Percentiles rank a stretch among this genome's conserved stretches.
Conservation (phyloP, 2,888 invertebrate species). For the Campoplex nolae region DNA sequence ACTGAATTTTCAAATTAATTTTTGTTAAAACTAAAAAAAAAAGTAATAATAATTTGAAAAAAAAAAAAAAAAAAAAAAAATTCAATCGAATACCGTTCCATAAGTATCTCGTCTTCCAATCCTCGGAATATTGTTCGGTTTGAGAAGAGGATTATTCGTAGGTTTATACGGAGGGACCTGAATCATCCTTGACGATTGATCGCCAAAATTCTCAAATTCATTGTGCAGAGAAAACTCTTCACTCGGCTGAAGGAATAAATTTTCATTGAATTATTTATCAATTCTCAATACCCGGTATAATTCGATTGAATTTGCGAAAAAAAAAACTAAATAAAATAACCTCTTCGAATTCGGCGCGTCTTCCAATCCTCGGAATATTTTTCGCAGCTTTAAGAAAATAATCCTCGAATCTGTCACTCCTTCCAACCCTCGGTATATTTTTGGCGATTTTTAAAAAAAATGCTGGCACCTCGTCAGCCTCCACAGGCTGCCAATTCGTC, state of each 20-base stretch:
- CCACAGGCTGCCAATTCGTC: conserved; percentile 53
- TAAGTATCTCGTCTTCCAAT: not conserved
- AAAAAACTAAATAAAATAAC: conserved; percentile 62
- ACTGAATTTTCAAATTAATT: no score
- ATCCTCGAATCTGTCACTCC: conserved; percentile 77
- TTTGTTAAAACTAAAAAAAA: no score
- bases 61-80: no score
- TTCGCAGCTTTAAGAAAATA: conserved; percentile 77
- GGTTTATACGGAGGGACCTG: not conserved
- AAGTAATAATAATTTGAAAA: not conserved
- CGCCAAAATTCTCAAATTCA: not conserved
- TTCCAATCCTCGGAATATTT: conserved; percentile 75
- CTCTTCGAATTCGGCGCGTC: conserved; percentile 67
- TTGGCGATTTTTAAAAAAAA: conserved; percentile 82
- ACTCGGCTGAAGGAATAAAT: not conserved
- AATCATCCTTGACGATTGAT: not conserved
- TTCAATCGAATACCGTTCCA: not conserved
- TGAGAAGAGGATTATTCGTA: not conserved
- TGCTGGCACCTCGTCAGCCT: conserved; percentile 79
- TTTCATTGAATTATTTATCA: no score
- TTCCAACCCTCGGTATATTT: conserved; percentile 79
- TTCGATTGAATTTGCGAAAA: no score
- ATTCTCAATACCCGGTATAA: no score
- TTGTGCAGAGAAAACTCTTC: not conserved
- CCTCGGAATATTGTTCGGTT: not conserved